Conservation (phyloP, 2,113 vertebrate species). For the Scomber colias region DNA sequence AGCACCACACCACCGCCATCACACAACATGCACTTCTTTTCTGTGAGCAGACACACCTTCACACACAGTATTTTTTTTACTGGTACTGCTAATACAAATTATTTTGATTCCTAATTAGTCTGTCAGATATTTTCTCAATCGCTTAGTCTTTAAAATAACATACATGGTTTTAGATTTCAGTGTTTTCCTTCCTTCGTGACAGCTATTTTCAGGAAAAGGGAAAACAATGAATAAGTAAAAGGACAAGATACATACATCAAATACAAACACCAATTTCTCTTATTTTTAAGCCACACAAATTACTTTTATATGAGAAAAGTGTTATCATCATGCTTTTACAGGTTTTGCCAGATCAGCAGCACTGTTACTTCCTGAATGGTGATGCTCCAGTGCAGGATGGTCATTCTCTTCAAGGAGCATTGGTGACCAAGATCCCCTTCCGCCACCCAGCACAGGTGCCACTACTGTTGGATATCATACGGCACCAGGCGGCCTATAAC, state of each 20-base stretch:
- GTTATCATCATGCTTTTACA: slow-evolving; percentile 57
- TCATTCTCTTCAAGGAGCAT: slow-evolving; percentile 91
- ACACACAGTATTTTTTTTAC: neutral
- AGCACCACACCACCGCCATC: slow-evolving; percentile 74
- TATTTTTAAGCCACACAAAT: neutral
- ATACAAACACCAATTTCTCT: too few species aligned
- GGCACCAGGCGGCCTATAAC: slow-evolving; percentile 96
- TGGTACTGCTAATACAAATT: too few species aligned
- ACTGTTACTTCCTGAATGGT: slow-evolving; percentile 98
- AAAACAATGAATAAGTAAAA: too few species aligned
- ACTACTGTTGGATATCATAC: slow-evolving; percentile 91
- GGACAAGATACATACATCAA: too few species aligned
- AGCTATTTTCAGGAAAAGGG: too few species aligned
- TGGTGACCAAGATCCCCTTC: slow-evolving; percentile 95
- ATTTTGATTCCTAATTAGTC: too few species aligned
- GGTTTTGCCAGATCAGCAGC: slow-evolving; percentile 97
- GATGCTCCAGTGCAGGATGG: slow-evolving; percentile 96
- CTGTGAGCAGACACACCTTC: slow-evolving; percentile 85
- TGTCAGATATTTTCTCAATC: too few species aligned
- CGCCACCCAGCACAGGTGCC: slow-evolving; percentile 95
- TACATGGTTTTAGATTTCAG: too few species aligned
- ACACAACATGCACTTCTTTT: slow-evolving; percentile 95
- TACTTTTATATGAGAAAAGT: neutral
- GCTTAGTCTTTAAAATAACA: too few species aligned
- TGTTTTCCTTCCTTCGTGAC: too few species aligned